phyloP scores from a whole-genome alignment of 2,797 vertebrate species.

The Bovichtus variegatus region DNA sequence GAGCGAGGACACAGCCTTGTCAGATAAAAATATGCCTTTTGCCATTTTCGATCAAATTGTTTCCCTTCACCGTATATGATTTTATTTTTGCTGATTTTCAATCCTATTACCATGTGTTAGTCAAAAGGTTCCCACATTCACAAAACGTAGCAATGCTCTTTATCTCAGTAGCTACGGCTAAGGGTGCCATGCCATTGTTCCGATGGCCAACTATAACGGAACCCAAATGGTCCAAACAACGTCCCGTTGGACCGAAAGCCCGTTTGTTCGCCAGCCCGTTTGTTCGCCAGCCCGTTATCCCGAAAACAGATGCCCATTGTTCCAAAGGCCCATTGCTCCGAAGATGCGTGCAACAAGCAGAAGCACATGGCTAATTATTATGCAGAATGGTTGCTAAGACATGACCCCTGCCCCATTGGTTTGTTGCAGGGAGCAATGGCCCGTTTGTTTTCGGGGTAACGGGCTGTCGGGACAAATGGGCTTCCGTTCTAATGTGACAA shows the following conservation, averaged over 20 bases:
- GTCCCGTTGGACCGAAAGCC: neutral
- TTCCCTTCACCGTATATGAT: conserved; percentile 9
- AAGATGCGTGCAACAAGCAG: no score
- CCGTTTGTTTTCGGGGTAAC: no score
- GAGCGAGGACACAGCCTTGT: conserved; percentile 23
- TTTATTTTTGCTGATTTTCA: neutral
- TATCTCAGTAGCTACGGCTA: no score
- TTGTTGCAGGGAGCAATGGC: no score
- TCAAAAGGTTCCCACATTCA: neutral
- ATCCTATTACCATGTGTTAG: neutral
- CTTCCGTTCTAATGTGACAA: no score
- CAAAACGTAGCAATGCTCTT: neutral
- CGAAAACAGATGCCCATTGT: neutral
- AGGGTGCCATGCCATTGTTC: no score
- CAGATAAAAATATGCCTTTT: conserved; percentile 9
- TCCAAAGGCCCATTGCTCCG: no score
- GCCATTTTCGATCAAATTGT: conserved; percentile 15
- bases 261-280: neutral
- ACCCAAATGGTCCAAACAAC: neutral
- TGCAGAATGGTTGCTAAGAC: no score
- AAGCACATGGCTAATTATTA: no score
- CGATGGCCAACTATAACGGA: no score
- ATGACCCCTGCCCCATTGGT: no score
- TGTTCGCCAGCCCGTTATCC: neutral
- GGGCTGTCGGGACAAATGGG: no score